Conservation (phyloP, 1,140 invertebrate genomes). For the Littorina saxatilis region DNA sequence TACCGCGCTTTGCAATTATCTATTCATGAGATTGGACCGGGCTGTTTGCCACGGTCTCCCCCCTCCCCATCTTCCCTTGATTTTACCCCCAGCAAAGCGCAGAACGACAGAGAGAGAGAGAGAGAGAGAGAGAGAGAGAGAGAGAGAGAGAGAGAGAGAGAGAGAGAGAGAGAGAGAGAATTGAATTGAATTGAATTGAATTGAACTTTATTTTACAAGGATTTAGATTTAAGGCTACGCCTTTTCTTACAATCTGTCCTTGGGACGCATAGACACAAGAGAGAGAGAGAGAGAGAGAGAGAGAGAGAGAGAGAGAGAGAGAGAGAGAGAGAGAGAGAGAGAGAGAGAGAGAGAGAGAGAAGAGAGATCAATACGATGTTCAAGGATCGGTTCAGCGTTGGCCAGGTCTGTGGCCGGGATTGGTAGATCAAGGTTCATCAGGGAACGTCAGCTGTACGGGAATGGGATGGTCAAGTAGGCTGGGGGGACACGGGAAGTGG, state of each 20-base stretch:
- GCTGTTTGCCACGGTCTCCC: conserved; percentile 26
- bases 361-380: not conserved
- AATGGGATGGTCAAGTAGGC: too few species aligned
- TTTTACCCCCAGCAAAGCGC: not conserved
- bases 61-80: not conserved
- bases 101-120: not conserved
- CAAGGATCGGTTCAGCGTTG: not conserved
- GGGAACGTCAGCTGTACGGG: too few species aligned
- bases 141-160: not conserved
- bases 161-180: too few species aligned
- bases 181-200: too few species aligned
- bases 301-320: not conserved
- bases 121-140: not conserved
- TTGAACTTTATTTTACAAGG: too few species aligned
- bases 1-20: conserved; percentile 40
- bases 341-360: conserved; percentile 11
- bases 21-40: conserved; percentile 40
- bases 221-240: too few species aligned
- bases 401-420: too few species aligned
- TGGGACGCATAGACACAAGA: too few species aligned
- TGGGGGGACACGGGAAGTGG: too few species aligned
- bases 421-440: too few species aligned
- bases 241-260: too few species aligned
- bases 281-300: not conserved
- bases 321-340: not conserved